phyloP scores from a whole-genome alignment of 2,888 invertebrate genomes.

The Phaedon cochleariae region DNA sequence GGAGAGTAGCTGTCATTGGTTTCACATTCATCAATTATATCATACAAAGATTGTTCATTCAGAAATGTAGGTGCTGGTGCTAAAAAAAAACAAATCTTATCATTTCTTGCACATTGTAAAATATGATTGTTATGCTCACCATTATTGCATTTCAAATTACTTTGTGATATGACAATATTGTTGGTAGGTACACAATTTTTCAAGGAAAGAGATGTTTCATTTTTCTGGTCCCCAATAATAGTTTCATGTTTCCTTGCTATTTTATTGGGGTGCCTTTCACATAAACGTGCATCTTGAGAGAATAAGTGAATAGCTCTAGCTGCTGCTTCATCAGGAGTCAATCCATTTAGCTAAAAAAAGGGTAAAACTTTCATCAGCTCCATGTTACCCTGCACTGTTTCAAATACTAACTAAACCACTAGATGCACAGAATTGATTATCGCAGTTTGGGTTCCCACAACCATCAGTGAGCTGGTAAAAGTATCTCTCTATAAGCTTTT shows the following conservation, averaged over 20 bases:
- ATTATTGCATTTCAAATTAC: constrained; percentile 40
- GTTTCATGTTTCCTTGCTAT: constrained; percentile 69
- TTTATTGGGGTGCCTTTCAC: constrained; percentile 79
- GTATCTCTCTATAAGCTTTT: constrained; percentile 88
- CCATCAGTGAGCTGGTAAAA: constrained; percentile 93
- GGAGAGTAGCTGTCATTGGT: constrained; percentile 73
- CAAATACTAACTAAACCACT: constrained; percentile 77
- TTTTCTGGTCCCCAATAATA: constrained; percentile 35
- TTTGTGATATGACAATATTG: constrained; percentile 48
- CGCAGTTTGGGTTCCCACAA: constrained; percentile 88
- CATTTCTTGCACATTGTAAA: not conserved
- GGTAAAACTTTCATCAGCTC: not conserved
- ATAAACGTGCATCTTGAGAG: constrained; percentile 83
- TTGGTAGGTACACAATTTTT: constrained; percentile 46
- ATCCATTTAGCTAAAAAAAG: constrained; percentile 68
- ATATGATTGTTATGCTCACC: constrained; percentile 31
- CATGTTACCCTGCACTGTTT: not conserved
- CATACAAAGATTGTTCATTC: constrained; percentile 78
- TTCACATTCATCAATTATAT: constrained; percentile 79
- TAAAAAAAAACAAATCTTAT: constrained; percentile 31
- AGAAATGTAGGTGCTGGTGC: constrained; percentile 65
- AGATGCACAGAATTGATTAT: constrained; percentile 89
- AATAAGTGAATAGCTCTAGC: constrained; percentile 88
- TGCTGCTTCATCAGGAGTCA: constrained; percentile 90
- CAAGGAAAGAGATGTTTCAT: constrained; percentile 26